Evolutionary conservation across 2,113 vertebrate genomes (phyloP).

Genomic region (Melanerpes aurifrons): DNA sequence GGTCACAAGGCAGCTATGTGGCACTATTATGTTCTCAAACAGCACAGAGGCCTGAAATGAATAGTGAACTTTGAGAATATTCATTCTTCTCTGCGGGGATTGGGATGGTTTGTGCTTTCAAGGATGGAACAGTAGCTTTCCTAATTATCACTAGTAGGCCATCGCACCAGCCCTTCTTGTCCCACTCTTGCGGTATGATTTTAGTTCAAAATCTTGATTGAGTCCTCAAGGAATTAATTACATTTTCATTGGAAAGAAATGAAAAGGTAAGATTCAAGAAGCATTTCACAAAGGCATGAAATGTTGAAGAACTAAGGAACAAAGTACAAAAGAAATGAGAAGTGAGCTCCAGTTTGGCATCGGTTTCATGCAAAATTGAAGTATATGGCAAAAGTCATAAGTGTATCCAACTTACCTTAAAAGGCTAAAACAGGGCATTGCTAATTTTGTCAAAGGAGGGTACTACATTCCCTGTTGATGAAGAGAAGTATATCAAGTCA

Average conservation of each 20-base stretch:
- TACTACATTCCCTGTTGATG: not conserved
- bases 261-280: not conserved
- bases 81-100: not conserved
- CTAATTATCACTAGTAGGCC: not conserved
- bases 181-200: not conserved
- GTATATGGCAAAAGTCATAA: not conserved
- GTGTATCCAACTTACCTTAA: not conserved
- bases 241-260: not conserved
- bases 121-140: not conserved
- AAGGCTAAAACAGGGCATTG: not conserved
- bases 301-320: not conserved
- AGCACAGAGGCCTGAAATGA: not conserved
- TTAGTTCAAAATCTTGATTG: not conserved
- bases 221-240: conserved; percentile 15
- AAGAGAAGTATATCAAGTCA: not conserved
- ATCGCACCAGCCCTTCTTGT: not conserved
- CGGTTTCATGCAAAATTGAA: not conserved
- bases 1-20: not conserved
- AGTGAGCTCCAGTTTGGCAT: not conserved
- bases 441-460: not conserved
- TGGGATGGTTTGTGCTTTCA: not conserved
- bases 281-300: not conserved
- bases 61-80: not conserved
- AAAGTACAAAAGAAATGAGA: not conserved
- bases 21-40: not conserved